phyloP scores from a whole-genome alignment of 1,140 invertebrate genomes.

The Drosophila seguyi region DNA sequence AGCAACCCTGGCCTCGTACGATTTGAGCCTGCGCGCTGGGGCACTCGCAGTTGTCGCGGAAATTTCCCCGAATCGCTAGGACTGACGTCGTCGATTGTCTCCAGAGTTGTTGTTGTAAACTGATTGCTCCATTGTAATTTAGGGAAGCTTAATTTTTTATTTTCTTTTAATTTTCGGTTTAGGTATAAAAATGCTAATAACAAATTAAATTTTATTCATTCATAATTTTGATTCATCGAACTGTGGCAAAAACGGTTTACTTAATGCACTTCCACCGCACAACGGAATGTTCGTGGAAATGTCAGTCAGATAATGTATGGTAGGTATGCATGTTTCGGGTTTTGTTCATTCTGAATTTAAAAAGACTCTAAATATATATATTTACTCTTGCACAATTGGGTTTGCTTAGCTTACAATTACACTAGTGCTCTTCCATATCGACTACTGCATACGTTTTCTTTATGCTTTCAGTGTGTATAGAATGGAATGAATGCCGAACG shows the following conservation, averaged over 20 bases:
- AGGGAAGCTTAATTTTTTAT: too few relatives aligned
- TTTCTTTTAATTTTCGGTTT: too few relatives aligned
- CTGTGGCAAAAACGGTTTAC: constrained; percentile 37
- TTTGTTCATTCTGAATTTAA: constrained; percentile 59
- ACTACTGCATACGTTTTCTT: constrained; percentile 49
- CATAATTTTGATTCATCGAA: constrained; percentile 67
- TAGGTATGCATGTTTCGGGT: constrained; percentile 38
- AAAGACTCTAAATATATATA: constrained; percentile 50
- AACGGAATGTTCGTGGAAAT: constrained; percentile 41
- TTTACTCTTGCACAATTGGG: constrained; percentile 50
- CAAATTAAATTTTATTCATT: constrained; percentile 80
- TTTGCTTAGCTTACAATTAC: constrained; percentile 72
- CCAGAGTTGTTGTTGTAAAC: too few relatives aligned
- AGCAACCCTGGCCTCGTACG: too few relatives aligned
- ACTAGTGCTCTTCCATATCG: constrained; percentile 54
- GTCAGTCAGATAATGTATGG: constrained; percentile 64
- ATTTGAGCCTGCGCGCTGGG: too few relatives aligned
- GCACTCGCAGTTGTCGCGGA: too few relatives aligned
- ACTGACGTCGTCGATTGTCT: too few relatives aligned
- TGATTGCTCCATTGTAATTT: too few relatives aligned
- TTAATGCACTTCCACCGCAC: constrained; percentile 32
- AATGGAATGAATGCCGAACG: constrained; percentile 66
- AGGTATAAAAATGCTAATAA: constrained; percentile 73
- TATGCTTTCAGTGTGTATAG: constrained; percentile 41
- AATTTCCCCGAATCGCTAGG: too few relatives aligned